Conservation (phyloP, 2,113 vertebrate species). For the Isurus oxyrinchus region DNA sequence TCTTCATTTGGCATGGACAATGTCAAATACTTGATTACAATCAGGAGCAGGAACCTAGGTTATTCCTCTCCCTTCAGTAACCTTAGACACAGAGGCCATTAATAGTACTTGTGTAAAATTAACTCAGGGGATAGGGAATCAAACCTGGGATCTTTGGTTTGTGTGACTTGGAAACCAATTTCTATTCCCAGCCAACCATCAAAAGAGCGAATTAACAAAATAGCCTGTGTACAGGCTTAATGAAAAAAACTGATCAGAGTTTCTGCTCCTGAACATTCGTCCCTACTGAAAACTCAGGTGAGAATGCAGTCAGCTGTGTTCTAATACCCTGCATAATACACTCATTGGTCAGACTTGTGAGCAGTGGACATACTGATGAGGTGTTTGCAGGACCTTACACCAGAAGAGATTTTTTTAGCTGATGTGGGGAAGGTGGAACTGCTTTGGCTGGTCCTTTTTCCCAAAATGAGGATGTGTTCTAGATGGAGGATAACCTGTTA, state of each 20-base stretch:
- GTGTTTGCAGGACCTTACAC: neutral
- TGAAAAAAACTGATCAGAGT: neutral
- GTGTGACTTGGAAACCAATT: neutral
- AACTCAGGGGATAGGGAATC: neutral
- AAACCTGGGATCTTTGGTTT: neutral
- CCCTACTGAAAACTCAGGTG: neutral
- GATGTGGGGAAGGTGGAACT: neutral
- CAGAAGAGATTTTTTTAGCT: neutral
- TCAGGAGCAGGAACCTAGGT: neutral
- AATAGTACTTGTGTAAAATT: neutral
- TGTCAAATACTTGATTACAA: neutral
- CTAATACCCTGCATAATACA: neutral
- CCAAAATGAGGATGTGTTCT: neutral
- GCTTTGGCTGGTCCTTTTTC: neutral
- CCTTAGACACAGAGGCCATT: neutral
- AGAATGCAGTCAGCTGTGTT: neutral
- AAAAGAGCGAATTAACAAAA: neutral
- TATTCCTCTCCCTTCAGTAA: neutral
- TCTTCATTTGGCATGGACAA: neutral
- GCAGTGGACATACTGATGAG: neutral
- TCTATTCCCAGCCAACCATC: neutral
- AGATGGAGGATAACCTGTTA: neutral
- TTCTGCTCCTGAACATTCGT: neutral
- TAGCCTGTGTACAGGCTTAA: neutral
- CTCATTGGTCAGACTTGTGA: neutral